These are phyloP conservation scores for Smittia sp. DNA, from an alignment of 2,888 invertebrate species.

Conservation along the genomic window DNA sequence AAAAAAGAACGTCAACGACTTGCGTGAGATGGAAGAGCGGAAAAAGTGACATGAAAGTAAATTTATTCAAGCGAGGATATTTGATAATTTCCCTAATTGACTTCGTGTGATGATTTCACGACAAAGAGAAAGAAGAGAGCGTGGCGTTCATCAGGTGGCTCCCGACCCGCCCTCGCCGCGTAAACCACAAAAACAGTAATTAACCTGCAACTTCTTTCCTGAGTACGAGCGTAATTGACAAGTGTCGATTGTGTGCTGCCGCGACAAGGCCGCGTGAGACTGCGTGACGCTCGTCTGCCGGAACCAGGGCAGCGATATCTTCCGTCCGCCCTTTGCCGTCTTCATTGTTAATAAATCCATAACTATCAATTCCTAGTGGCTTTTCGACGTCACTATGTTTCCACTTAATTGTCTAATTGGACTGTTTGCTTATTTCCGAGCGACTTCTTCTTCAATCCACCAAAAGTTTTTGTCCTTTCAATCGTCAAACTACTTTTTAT, in stretches of 20 bases:
- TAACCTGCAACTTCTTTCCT: conserved; percentile 56
- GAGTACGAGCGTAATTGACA: conserved; percentile 78
- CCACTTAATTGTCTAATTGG: no score
- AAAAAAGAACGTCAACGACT: background rate
- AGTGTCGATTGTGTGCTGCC: conserved; percentile 88
- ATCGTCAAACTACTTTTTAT: no score
- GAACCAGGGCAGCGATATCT: conserved; percentile 88
- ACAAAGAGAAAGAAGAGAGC: background rate
- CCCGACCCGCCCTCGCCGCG: background rate
- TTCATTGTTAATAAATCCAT: conserved; percentile 47
- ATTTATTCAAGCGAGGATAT: conserved; percentile 14
- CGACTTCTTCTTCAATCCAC: no score
- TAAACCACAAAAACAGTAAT: background rate
- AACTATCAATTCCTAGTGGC: conserved; percentile 3
- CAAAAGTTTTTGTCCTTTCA: no score
- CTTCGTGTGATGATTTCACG: background rate
- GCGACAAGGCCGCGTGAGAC: conserved; percentile 70
- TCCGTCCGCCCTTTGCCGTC: conserved; percentile 72
- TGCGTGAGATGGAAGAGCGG: background rate
- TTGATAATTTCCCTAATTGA: conserved; percentile 17
- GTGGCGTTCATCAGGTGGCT: conserved; percentile 1
- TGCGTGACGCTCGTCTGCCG: conserved; percentile 74
- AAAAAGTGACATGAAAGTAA: conserved; percentile 11
- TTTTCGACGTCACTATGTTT: no score
- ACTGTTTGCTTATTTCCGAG: no score